phyloP scores from a whole-genome alignment of 1,140 invertebrate species.

The Megalonaias nervosa region DNA sequence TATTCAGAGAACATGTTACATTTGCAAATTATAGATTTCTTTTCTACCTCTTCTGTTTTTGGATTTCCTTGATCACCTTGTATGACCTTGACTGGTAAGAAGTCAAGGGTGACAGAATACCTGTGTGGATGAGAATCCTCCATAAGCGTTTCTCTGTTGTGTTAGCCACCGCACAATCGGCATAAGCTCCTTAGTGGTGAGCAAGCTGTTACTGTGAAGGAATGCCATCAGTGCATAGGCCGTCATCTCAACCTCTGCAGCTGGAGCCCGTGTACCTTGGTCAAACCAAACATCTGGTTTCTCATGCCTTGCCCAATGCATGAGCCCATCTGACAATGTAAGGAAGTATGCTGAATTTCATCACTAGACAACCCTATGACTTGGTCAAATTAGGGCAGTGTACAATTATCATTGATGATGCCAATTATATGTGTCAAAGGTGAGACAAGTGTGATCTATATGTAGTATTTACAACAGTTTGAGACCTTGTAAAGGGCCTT shows the following conservation, averaged over 20 bases:
- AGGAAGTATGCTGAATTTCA: not conserved
- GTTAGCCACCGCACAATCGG: conserved; percentile 91
- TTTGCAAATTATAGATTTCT: too few relatives aligned
- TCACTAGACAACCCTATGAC: too few relatives aligned
- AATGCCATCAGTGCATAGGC: conserved; percentile 83
- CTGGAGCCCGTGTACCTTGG: conserved; percentile 67
- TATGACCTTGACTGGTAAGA: not conserved
- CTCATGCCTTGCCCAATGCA: conserved; percentile 27
- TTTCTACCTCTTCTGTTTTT: too few relatives aligned
- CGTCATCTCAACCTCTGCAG: conserved; percentile 88
- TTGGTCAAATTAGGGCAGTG: too few relatives aligned
- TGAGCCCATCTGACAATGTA: conserved; percentile 58
- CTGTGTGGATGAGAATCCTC: conserved; percentile 86
- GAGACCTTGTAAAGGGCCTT: too few relatives aligned
- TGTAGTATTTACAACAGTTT: too few relatives aligned
- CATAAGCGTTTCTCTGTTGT: conserved; percentile 81
- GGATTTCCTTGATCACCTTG: not conserved
- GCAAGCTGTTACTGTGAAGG: conserved; percentile 69
- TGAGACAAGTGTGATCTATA: too few relatives aligned
- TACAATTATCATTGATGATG: too few relatives aligned
- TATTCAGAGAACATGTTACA: too few relatives aligned
- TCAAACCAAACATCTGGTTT: conserved; percentile 13
- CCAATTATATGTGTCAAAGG: too few relatives aligned
- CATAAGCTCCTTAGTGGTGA: conserved; percentile 71
- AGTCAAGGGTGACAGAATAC: conserved; percentile 28